Base-by-base conservation (phyloP, 2,113 vertebrate genomes). In the Tragelaphus scriptus region DNA sequence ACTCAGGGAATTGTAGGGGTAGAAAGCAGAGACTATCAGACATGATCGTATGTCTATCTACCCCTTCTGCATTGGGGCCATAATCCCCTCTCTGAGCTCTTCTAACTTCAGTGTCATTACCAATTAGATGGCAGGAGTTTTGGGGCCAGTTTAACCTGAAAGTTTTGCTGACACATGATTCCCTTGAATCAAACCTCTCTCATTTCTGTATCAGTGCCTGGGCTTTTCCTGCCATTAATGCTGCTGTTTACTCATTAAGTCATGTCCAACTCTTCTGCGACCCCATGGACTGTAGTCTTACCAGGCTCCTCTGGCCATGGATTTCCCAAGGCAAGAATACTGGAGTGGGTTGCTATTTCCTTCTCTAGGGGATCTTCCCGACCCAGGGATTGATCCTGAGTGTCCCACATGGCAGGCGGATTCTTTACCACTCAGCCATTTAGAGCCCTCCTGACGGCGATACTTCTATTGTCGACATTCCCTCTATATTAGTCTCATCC, bases 31-130 rank as follows among this genome's bases (percentile, higher is more conserved):
- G 32, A 23, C 68, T 75, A 47, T 84, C 12, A 59, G 32, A 65
- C 7, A 56, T 0, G 23, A 49, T 49, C 7, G 55, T 6, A 0
- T 79, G 6, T 86, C 36, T 86, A 2, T 17, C 28, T 19, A 82
- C 1, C 5, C 2, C 1, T 88, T 49, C 11, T 26, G 6, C 4
- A 51, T 4, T 26, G 47, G 40, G 28, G 9, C 10, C 16, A 14
- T 11, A 40, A n/a, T 10, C 4, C 9, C 23, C 36, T 14, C 0
- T 81, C 32, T 47, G 15, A 49, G 61, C 14, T 30, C 19, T 7
- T 59, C 1, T 25, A 13, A 13, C 4, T 90, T 40, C 17, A 21
- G 0, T 13, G 12, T 82, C n/a, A 2, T 79, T 61, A 8, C 28
- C 5, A 36, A 5, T 13, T 5, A 16, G 32, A 1, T 28, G 28